Conservation (phyloP, 2,888 invertebrate species). For the Chloromyia formosa region DNA sequence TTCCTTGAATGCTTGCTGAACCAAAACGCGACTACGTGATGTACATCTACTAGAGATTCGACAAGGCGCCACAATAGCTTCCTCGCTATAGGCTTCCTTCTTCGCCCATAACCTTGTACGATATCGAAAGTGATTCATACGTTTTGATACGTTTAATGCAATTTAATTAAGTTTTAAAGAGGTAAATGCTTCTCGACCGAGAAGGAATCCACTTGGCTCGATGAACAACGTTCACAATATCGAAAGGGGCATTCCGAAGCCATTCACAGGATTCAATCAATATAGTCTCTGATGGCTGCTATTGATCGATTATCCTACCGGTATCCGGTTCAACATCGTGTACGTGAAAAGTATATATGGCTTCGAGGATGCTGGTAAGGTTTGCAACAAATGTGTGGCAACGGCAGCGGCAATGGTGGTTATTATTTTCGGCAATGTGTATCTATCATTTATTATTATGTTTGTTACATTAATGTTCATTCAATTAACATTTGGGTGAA, state of each 20-base stretch:
- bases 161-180: constrained; percentile 43
- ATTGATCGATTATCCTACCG: constrained; percentile 10
- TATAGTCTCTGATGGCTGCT: constrained; percentile 15
- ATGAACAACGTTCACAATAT: constrained; percentile 14
- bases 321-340: background rate
- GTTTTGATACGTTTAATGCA: constrained; percentile 37
- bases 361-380: constrained; percentile 3
- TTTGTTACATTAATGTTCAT: constrained; percentile 17
- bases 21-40: too few relatives aligned
- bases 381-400: constrained; percentile 20
- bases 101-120: constrained; percentile 47
- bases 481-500: constrained; percentile 1
- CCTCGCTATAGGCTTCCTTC: background rate
- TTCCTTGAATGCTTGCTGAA: too few relatives aligned
- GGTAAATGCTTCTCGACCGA: constrained; percentile 13
- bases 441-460: constrained; percentile 18
- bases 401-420: constrained; percentile 15
- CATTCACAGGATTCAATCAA: constrained; percentile 16
- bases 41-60: too few relatives aligned
- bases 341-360: constrained; percentile 1
- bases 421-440: constrained; percentile 10
- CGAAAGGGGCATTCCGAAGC: constrained; percentile 25
- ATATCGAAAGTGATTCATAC: constrained; percentile 49
- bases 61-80: too few relatives aligned
- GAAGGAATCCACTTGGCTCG: background rate